A percentile compares a stretch with the other conserved stretches of the same genome.
phyloP scores from a whole-genome alignment of 2,888 invertebrate species.

The Tenthredo amoena region DNA sequence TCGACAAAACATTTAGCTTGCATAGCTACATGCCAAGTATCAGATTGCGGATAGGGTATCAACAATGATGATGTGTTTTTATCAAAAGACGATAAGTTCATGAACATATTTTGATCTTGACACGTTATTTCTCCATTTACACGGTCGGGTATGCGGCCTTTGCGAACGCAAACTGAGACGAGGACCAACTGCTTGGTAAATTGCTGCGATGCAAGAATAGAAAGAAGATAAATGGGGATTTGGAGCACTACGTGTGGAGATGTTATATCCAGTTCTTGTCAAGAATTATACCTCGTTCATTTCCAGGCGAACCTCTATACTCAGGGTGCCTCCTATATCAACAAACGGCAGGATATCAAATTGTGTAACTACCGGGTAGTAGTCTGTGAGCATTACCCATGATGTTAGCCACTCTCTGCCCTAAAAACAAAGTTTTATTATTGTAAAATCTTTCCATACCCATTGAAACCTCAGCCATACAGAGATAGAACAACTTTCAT shows the following conservation, averaged over 20 bases:
- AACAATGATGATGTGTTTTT: slow-evolving; percentile 67
- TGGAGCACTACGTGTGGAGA: not conserved
- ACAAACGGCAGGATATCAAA: slow-evolving; percentile 77
- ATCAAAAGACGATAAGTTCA: slow-evolving; percentile 68
- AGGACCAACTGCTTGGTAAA: slow-evolving; percentile 64
- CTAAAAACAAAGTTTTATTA: slow-evolving; percentile 65
- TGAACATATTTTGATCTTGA: slow-evolving; percentile 64
- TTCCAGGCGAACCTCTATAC: slow-evolving; percentile 75
- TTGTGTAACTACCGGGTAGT: slow-evolving; percentile 73
- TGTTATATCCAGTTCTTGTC: not conserved
- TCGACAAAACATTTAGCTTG: slow-evolving; percentile 75
- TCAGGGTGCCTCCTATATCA: slow-evolving; percentile 79
- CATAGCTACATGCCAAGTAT: slow-evolving; percentile 77
- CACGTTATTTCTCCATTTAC: slow-evolving; percentile 68
- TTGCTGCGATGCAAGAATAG: slow-evolving; percentile 61
- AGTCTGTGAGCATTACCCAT: slow-evolving; percentile 76
- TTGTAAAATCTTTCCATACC: not conserved
- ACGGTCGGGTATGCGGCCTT: slow-evolving; percentile 70
- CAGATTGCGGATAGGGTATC: slow-evolving; percentile 79
- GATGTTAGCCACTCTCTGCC: slow-evolving; percentile 78
- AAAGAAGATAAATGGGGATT: not conserved
- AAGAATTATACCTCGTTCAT: slow-evolving; percentile 67
- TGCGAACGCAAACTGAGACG: slow-evolving; percentile 73
- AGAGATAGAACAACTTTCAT: not conserved
- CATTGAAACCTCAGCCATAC: not conserved